phyloP scores from a whole-genome alignment of 2,888 invertebrate genomes.

The Agonopterix arenella region DNA sequence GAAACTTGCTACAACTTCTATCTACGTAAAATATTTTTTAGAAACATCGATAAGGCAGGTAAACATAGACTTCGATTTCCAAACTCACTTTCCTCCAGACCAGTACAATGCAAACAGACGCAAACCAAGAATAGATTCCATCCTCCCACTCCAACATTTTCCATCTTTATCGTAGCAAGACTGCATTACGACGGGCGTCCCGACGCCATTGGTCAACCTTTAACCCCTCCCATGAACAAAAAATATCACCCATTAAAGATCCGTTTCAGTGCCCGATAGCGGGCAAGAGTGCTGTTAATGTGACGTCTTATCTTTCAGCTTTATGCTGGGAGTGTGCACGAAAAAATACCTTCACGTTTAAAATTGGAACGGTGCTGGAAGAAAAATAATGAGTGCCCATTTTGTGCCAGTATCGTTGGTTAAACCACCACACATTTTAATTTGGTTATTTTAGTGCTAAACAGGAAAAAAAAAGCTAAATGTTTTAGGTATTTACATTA shows the following conservation, averaged over 20 bases:
- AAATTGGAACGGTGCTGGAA: conserved; percentile 1
- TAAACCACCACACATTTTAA: too few relatives aligned
- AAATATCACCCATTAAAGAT: conserved; percentile 70
- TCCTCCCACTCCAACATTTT: conserved; percentile 47
- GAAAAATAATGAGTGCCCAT: too few relatives aligned
- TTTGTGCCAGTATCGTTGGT: too few relatives aligned
- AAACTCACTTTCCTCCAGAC: conserved; percentile 16
- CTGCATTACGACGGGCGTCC: conserved; percentile 28
- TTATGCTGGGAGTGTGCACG: conserved; percentile 12
- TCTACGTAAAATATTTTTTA: too few relatives aligned
- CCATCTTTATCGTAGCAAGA: conserved; percentile 41
- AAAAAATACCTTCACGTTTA: conserved; percentile 21
- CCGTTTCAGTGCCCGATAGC: conserved; percentile 57
- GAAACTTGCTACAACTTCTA: too few relatives aligned
- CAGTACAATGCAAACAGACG: conserved; percentile 39
- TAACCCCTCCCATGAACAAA: conserved; percentile 71
- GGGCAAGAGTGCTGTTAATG: conserved; percentile 41
- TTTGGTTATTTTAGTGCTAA: too few relatives aligned
- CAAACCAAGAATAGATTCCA: conserved; percentile 54
- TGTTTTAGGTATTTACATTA: too few relatives aligned
- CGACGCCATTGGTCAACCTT: conserved; percentile 64
- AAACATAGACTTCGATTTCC: not conserved
- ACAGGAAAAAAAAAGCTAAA: too few relatives aligned
- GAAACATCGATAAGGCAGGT: too few relatives aligned
- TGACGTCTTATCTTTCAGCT: conserved; percentile 49